These are phyloP conservation scores for Chaunax sp. DNA, from an alignment of 2,797 vertebrate species.

Conservation along the genomic window DNA sequence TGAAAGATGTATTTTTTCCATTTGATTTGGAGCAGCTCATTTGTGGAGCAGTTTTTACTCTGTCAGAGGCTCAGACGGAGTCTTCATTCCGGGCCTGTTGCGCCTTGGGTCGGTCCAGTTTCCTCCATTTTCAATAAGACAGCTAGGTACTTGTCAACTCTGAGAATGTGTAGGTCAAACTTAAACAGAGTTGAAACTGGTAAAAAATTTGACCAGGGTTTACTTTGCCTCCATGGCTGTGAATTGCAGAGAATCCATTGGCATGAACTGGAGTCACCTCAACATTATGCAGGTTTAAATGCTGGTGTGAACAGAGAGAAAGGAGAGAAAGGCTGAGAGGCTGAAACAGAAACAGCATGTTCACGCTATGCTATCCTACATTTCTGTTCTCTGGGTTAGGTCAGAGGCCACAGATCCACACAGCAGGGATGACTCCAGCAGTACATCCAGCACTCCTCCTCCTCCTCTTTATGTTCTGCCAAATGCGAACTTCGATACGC, in stretches of 20 bases:
- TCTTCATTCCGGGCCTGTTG: too few species aligned
- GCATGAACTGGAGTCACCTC: too few species aligned
- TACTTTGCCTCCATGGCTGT: too few species aligned
- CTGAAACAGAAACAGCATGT: constrained; percentile 8
- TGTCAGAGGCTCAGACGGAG: neutral
- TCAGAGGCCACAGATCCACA: constrained; percentile 36
- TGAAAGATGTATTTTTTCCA: too few species aligned
- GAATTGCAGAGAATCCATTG: neutral
- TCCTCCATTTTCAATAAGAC: too few species aligned
- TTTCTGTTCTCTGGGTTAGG: neutral
- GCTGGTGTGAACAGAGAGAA: constrained; percentile 13
- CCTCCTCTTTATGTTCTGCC: constrained; percentile 1
- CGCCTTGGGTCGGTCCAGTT: too few species aligned
- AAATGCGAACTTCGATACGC: constrained; percentile 19
- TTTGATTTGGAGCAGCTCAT: neutral
- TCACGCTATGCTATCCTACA: too few species aligned
- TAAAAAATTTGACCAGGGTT: neutral
- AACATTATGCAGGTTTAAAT: neutral
- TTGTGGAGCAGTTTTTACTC: neutral
- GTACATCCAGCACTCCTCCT: constrained; percentile 9
- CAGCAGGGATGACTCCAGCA: constrained; percentile 25
- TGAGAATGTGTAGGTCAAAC: neutral
- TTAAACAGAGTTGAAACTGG: neutral
- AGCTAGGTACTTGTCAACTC: too few species aligned
- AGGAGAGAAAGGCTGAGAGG: constrained; percentile 35